phyloP scores from a whole-genome alignment of 30 jellyfish, hydroid and myxozoan species.

The Mastigias papua region DNA sequence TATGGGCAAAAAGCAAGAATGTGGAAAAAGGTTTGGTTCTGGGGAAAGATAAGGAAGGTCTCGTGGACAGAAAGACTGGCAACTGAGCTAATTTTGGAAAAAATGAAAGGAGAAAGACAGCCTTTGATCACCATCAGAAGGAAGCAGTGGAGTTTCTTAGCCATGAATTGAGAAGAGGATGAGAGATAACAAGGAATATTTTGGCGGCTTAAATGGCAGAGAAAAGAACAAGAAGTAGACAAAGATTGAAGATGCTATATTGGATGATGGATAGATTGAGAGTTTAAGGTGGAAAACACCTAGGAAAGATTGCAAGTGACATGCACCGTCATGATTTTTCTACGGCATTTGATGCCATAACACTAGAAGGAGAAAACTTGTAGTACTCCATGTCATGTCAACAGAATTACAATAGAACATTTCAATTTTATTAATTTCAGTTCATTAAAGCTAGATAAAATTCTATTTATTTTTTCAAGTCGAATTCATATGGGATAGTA shows the following conservation, averaged over 20 bases:
- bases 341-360: neutral
- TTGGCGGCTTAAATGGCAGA: neutral
- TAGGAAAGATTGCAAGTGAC: neutral
- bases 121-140: neutral
- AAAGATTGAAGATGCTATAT: neutral
- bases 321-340: neutral
- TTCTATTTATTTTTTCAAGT: too few relatives aligned
- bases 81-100: too few relatives aligned
- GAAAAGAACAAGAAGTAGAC: neutral
- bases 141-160: neutral
- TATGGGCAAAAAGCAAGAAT: too few relatives aligned
- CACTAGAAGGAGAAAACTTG: neutral
- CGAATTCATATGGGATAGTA: too few relatives aligned
- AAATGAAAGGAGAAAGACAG: too few relatives aligned
- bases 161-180: neutral
- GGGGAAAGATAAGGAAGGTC: too few relatives aligned
- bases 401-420: too few relatives aligned
- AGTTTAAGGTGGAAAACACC: neutral
- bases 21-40: too few relatives aligned
- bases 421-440: too few relatives aligned
- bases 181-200: neutral
- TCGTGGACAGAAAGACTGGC: too few relatives aligned
- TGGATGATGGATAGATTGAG: neutral
- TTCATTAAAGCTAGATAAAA: too few relatives aligned
- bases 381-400: too few relatives aligned